These are phyloP conservation scores for Brienomyrus longianalis DNA, from an alignment of 2,113 vertebrate species.

Conservation along the genomic window DNA sequence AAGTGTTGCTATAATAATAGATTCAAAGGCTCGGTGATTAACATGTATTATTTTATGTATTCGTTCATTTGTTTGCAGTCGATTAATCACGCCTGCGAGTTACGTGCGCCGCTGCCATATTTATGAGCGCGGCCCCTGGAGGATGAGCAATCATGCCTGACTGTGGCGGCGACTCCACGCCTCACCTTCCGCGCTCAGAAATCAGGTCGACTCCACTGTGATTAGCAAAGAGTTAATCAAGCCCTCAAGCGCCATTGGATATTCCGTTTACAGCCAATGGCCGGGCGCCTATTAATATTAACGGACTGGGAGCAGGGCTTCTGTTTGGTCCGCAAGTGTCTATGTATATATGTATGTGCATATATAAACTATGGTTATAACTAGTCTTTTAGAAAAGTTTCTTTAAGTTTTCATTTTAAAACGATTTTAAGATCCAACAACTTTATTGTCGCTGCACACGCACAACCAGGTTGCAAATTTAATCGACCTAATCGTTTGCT, in stretches of 20 bases:
- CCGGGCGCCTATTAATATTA: slow-evolving; percentile 79
- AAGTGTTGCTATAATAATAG: slow-evolving; percentile 46
- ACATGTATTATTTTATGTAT: slow-evolving; percentile 50
- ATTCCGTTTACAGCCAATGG: slow-evolving; percentile 63
- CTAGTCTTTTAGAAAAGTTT: neutral
- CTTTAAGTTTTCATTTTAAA: neutral
- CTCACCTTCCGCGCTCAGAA: slow-evolving; percentile 53
- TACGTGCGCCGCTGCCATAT: slow-evolving; percentile 65
- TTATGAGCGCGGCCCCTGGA: slow-evolving; percentile 67
- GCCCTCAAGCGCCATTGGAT: slow-evolving; percentile 73
- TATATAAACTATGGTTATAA: neutral
- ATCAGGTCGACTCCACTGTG: slow-evolving; percentile 50
- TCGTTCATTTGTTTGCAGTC: slow-evolving; percentile 55
- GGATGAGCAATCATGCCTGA: slow-evolving; percentile 69
- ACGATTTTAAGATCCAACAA: neutral
- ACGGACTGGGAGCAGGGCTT: slow-evolving; percentile 58
- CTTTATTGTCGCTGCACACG: neutral
- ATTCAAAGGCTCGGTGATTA: slow-evolving; percentile 79
- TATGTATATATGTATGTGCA: neutral
- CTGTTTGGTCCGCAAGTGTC: neutral
- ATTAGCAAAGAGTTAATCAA: slow-evolving; percentile 84
- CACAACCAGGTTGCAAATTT: neutral
- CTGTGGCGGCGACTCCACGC: slow-evolving; percentile 68
- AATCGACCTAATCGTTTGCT: neutral
- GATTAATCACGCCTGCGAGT: slow-evolving; percentile 66